A percentile compares a stretch with the other conserved stretches of the same genome.
These are phyloP conservation scores for Protophormia terraenovae DNA, from an alignment of 2,888 invertebrate species.

Conservation along the genomic window DNA sequence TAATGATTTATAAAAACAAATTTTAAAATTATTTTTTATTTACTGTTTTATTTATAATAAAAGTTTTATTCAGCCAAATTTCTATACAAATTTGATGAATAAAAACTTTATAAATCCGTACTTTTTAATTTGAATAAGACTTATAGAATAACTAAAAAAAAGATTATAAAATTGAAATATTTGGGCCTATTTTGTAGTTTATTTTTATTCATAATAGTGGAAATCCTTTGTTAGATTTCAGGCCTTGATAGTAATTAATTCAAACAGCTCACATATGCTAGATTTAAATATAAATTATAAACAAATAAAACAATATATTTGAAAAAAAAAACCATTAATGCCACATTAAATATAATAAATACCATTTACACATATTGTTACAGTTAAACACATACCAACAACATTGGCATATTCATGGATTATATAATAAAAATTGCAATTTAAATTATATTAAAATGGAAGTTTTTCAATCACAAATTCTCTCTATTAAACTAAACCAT, in stretches of 20 bases:
- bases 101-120: no score
- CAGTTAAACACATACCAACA: background rate
- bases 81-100: no score
- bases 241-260: slow-evolving; percentile 5
- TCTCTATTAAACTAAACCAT: background rate
- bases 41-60: background rate
- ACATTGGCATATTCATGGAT: background rate
- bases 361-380: background rate
- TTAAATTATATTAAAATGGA: background rate
- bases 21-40: background rate
- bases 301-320: slow-evolving; percentile 39
- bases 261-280: background rate
- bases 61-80: background rate
- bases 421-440: background rate
- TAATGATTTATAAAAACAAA: no score
- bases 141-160: no score
- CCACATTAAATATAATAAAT: slow-evolving; percentile 36
- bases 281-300: slow-evolving; percentile 27
- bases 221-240: no score
- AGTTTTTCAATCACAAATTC: background rate
- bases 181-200: no score
- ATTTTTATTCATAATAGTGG: no score
- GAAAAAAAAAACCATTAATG: slow-evolving; percentile 29
- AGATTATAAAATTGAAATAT: no score
- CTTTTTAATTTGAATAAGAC: no score